Evolutionary conservation across 2,797 vertebrate genomes (phyloP).

Genomic region (Numenius phaeopus): DNA sequence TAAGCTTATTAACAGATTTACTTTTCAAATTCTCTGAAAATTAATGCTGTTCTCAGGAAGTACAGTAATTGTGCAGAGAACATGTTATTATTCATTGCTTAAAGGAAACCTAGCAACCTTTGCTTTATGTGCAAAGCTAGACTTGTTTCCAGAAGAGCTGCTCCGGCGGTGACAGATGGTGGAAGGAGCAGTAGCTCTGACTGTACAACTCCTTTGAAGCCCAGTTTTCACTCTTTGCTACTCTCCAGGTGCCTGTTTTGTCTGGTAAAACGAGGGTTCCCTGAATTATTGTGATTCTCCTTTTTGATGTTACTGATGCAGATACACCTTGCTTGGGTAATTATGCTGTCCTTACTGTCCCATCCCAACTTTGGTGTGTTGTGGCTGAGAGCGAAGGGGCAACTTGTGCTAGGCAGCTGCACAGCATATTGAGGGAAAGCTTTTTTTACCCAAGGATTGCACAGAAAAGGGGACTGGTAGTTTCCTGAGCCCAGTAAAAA

Average conservation of each 20-base stretch:
- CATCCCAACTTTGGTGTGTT: neutral
- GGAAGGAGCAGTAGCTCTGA: neutral
- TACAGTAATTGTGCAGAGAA: constrained; percentile 40
- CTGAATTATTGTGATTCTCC: neutral
- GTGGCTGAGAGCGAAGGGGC: neutral
- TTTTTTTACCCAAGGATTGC: neutral
- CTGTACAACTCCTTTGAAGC: neutral
- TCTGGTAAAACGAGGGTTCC: neutral
- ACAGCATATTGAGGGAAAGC: fast-evolving
- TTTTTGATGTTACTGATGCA: neutral
- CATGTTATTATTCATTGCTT: constrained; percentile 40
- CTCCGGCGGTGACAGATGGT: neutral
- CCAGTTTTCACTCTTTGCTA: neutral
- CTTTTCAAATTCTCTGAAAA: constrained; percentile 58
- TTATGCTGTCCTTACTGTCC: neutral
- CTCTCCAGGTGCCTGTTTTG: neutral
- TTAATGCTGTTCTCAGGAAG: constrained; percentile 35
- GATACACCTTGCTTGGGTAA: neutral
- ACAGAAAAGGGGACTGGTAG: neutral
- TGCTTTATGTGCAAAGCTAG: constrained; percentile 21
- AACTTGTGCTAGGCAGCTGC: neutral
- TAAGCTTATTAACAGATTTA: constrained; percentile 59
- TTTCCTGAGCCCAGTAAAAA: neutral
- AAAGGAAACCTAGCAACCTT: constrained; percentile 68
- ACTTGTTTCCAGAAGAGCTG: constrained; percentile 18